Base-by-base conservation (phyloP, 2,113 vertebrate species). In the Mus musculus region DNA sequence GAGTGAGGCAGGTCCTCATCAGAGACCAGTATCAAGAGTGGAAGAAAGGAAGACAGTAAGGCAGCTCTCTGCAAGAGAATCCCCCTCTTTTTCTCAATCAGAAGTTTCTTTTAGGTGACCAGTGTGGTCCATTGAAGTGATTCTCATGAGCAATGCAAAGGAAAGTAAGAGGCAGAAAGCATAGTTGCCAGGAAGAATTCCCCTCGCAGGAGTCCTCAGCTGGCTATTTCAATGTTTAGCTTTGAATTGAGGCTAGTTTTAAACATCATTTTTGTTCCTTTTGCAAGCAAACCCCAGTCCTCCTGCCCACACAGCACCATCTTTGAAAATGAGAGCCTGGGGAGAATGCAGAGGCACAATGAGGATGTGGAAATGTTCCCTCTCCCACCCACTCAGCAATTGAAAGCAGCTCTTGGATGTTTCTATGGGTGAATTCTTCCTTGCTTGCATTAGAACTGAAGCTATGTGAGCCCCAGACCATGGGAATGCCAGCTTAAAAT, bases 331-430 rank as follows among this genome's bases (percentile, higher is more conserved):
- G 3, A 65, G 42, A 54, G 30, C 30, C 5, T 36, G 14, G 17
- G 42, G 0, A 5, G 69, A 52, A 13, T 0, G 0, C 5, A 36
- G 59, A 71, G 39, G 0, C n/a, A 36, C 28, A 5, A 1, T 30
- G 49, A 39, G 2, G 4, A 42, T 33, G 76, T 36, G 10, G 8
- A 28, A 49, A n/a, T 56, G 0, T 26, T 75, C 17, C 17, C 13
- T 36, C 28, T 24, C 46, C 36, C 20, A n/a, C 92, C 59, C 91
- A 49, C 75, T 49, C 86, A 42, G 81, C 63, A 16, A 67, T 30
- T 0, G 22, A 42, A 78, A 61, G 69, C 56, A 54, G 82, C 36
- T 78, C 28, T 59, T 28, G 11, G 16, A 69, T 33, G 54, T 33
- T 77, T 26, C 87, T 24, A 2, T 9, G 13, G 39, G 36, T 76